Evolutionary conservation across 2,797 vertebrate species (phyloP).

Genomic region (Lycodopsis pacificus): DNA sequence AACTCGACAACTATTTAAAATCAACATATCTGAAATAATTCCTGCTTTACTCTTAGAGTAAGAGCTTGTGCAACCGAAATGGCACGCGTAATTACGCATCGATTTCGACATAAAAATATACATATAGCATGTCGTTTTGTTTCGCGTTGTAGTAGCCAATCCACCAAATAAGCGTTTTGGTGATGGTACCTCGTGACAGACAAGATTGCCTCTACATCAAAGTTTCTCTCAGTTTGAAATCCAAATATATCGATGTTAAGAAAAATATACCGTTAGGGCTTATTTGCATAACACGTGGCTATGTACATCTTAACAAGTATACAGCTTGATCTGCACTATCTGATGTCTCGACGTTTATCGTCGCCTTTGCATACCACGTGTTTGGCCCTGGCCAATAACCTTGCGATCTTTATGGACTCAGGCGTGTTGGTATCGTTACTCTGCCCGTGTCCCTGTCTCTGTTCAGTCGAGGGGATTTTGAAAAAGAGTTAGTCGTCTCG

Average conservation of each 20-base stretch:
- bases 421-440: conserved; percentile 90
- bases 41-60: background rate
- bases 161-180: background rate
- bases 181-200: background rate
- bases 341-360: conserved; percentile 86
- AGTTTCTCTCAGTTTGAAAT: background rate
- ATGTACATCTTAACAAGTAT: conserved; percentile 27
- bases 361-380: conserved; percentile 98
- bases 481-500: conserved; percentile 88
- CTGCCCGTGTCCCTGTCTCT: conserved; percentile 88
- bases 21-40: background rate
- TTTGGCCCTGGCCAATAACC: conserved; percentile 89
- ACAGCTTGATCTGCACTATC: conserved; percentile 80
- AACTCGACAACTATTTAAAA: background rate
- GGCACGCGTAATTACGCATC: conserved; percentile 41
- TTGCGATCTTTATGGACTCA: conserved; percentile 84
- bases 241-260: background rate
- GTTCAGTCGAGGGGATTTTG: conserved; percentile 89
- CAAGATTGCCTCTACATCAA: background rate
- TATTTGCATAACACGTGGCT: background rate
- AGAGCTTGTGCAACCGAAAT: background rate
- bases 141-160: background rate
- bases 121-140: conserved; percentile 11
- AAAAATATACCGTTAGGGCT: background rate
- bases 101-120: background rate